phyloP scores from a whole-genome alignment of 2,888 invertebrate genomes.

The Proisotoma minuta region DNA sequence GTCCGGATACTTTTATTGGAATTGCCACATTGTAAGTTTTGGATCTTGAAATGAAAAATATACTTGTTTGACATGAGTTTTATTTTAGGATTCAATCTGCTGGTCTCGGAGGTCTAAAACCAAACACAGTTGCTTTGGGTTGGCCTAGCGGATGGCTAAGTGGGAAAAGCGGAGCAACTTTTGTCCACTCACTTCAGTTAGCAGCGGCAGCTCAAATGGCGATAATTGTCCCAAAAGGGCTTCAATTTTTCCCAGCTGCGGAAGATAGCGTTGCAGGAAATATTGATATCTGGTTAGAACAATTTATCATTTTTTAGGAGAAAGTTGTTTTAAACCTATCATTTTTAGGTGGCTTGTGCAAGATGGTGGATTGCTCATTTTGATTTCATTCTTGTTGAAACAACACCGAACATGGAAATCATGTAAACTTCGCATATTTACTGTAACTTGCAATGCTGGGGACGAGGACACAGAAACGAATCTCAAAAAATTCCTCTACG shows the following conservation, averaged over 20 bases:
- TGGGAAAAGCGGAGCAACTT: conserved; percentile 66
- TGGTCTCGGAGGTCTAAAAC: conserved; percentile 95
- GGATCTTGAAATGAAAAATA: neutral
- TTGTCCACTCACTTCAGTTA: conserved; percentile 35
- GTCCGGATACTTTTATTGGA: conserved; percentile 83
- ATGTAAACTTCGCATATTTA: conserved; percentile 97
- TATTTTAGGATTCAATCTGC: conserved; percentile 80
- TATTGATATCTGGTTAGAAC: conserved; percentile 96
- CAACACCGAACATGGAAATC: conserved; percentile 98
- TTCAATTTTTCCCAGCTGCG: conserved; percentile 94
- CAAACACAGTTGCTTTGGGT: conserved; percentile 92
- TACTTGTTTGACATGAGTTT: neutral
- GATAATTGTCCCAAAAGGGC: conserved; percentile 90
- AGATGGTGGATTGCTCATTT: conserved; percentile 68
- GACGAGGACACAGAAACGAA: too few species aligned
- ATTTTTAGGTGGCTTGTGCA: conserved; percentile 17
- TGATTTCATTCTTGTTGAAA: conserved; percentile 88
- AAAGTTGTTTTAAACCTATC: too few species aligned
- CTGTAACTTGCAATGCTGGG: conserved; percentile 98
- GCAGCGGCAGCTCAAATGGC: conserved; percentile 91
- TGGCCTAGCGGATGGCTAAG: conserved; percentile 99
- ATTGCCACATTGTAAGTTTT: conserved; percentile 78
- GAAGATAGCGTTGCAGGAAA: conserved; percentile 82
- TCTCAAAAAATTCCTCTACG: conserved; percentile 94
- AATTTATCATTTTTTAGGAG: too few species aligned